Evolutionary conservation across 2,888 invertebrate species (phyloP).

Genomic region (Tribolium freemani): DNA sequence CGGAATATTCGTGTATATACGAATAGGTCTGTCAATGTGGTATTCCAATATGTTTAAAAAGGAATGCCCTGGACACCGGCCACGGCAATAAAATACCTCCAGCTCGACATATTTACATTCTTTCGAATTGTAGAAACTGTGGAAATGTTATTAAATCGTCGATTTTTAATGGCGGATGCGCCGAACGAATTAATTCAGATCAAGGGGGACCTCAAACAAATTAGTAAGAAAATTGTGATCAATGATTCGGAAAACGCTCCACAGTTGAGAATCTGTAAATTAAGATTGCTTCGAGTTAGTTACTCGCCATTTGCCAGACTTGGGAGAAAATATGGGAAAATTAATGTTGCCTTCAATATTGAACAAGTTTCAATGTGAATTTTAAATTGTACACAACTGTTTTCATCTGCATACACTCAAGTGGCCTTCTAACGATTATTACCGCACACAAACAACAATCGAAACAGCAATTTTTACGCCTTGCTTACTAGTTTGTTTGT

Average conservation of each 20-base stretch:
- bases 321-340: constrained; percentile 64
- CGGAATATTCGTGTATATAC: constrained; percentile 31
- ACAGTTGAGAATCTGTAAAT: constrained; percentile 58
- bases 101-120: constrained; percentile 36
- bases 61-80: constrained; percentile 56
- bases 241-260: constrained; percentile 64
- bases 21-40: constrained; percentile 61
- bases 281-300: constrained; percentile 60
- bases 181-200: constrained; percentile 37
- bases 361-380: constrained; percentile 37
- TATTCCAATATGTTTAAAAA: constrained; percentile 65
- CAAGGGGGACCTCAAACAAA: constrained; percentile 57
- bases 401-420: not conserved
- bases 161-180: constrained; percentile 34
- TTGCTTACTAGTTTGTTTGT: too few relatives aligned
- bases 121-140: constrained; percentile 29
- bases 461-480: too few relatives aligned
- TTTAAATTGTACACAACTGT: not conserved
- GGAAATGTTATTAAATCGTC: constrained; percentile 23
- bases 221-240: constrained; percentile 67
- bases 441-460: too few relatives aligned
- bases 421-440: too few relatives aligned
- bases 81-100: constrained; percentile 54
- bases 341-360: constrained; percentile 65
- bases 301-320: constrained; percentile 61